phyloP scores from a whole-genome alignment of 2,797 vertebrate species.

The Echeneis naucrates region DNA sequence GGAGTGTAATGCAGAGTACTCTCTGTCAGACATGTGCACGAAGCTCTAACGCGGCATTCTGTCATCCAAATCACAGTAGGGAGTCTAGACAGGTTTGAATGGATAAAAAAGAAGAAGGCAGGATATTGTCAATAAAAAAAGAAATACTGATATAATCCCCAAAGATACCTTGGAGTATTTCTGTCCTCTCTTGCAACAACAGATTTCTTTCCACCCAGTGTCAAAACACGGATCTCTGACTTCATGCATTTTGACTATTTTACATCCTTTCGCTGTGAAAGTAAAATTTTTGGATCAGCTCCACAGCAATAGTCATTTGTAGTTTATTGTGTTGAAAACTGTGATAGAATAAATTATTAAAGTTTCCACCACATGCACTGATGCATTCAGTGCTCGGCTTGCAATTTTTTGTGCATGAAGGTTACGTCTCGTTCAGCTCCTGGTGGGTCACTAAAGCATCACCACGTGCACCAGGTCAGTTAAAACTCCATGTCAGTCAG shows the following conservation, averaged over 20 bases:
- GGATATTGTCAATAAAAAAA: slow-evolving; percentile 45
- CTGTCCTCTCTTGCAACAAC: slow-evolving; percentile 29
- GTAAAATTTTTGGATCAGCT: slow-evolving; percentile 2
- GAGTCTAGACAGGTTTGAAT: slow-evolving; percentile 57
- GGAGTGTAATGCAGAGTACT: slow-evolving; percentile 64
- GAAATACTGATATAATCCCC: slow-evolving; percentile 39
- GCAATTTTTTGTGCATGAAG: slow-evolving; percentile 54
- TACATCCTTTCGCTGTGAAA: slow-evolving; percentile 14
- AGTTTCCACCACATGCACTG: slow-evolving; percentile 27
- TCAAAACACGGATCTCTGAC: slow-evolving; percentile 22
- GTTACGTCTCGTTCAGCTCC: slow-evolving; percentile 37
- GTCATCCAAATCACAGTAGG: slow-evolving; percentile 66
- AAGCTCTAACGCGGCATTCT: slow-evolving; percentile 56
- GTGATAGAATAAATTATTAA: not conserved
- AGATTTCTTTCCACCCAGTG: slow-evolving; percentile 23
- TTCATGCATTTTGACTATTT: slow-evolving; percentile 29
- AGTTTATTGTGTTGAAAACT: not conserved
- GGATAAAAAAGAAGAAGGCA: slow-evolving; percentile 47
- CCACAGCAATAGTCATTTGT: not conserved
- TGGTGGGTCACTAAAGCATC: slow-evolving; percentile 44
- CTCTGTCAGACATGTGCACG: slow-evolving; percentile 58
- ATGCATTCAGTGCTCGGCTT: slow-evolving; percentile 32
- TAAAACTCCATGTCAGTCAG: slow-evolving; percentile 42
- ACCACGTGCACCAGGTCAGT: slow-evolving; percentile 40
- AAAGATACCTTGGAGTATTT: slow-evolving; percentile 40